These are phyloP conservation scores for Ciconia maguari DNA, from an alignment of 2,113 vertebrate genomes.

Conservation along the genomic window DNA sequence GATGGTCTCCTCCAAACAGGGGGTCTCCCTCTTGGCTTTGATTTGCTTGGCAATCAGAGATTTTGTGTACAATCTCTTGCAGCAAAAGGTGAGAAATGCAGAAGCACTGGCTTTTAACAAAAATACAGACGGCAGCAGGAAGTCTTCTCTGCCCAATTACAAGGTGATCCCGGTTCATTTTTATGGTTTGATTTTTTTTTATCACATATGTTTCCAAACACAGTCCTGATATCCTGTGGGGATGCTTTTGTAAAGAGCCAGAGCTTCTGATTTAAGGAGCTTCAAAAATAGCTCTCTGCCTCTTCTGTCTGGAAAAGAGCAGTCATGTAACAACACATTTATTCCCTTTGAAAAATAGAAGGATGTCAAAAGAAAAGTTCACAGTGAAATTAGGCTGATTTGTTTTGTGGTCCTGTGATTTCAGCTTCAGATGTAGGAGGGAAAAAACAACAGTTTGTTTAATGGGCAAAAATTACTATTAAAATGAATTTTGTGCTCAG, in stretches of 20 bases:
- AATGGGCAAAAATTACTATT: slow-evolving; percentile 66
- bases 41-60: slow-evolving; percentile 75
- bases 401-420: slow-evolving; percentile 73
- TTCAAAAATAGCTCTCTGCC: slow-evolving; percentile 78
- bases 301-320: slow-evolving; percentile 74
- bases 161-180: slow-evolving; percentile 80
- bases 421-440: slow-evolving; percentile 42
- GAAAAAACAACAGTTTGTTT: slow-evolving; percentile 61
- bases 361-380: slow-evolving; percentile 76
- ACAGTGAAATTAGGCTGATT: slow-evolving; percentile 75
- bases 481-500: slow-evolving; percentile 63
- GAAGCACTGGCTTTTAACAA: slow-evolving; percentile 69
- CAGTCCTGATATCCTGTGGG: slow-evolving; percentile 78
- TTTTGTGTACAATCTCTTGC: slow-evolving; percentile 69
- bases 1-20: slow-evolving; percentile 72
- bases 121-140: slow-evolving; percentile 72
- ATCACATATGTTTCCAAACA: slow-evolving; percentile 82
- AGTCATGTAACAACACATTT: slow-evolving; percentile 73
- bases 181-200: slow-evolving; percentile 79
- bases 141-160: slow-evolving; percentile 81
- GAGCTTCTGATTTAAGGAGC: slow-evolving; percentile 81
- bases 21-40: slow-evolving; percentile 70
- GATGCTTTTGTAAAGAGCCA: slow-evolving; percentile 81
- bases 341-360: slow-evolving; percentile 80
- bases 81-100: slow-evolving; percentile 76